These are phyloP conservation scores for Campaea margaritaria DNA, from an alignment of 2,888 invertebrate species.

Conservation along the genomic window DNA sequence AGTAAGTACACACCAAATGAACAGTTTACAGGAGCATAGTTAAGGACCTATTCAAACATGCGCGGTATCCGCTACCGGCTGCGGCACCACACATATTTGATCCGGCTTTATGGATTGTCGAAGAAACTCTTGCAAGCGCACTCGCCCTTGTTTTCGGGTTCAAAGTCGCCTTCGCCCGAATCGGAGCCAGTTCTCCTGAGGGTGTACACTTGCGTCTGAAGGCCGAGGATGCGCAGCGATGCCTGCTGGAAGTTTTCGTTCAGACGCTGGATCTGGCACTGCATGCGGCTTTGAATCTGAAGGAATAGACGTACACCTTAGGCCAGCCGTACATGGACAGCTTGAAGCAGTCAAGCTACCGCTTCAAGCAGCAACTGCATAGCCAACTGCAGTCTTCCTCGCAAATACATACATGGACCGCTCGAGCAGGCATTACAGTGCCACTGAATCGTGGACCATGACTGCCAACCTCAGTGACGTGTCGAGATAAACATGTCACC, in stretches of 20 bases:
- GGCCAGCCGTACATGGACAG: too few relatives aligned
- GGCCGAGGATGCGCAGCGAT: conserved; percentile 86
- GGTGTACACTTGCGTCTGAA: conserved; percentile 88
- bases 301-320: neutral
- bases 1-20: too few relatives aligned
- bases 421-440: too few relatives aligned
- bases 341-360: neutral
- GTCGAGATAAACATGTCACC: too few relatives aligned
- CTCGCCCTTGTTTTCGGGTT: conserved; percentile 52
- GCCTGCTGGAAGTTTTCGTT: conserved; percentile 90
- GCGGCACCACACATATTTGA: too few relatives aligned
- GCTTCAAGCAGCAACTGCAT: neutral
- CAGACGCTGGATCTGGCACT: conserved; percentile 88
- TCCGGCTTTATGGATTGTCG: conserved; percentile 40
- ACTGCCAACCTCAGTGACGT: too few relatives aligned
- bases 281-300: conserved; percentile 88
- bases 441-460: too few relatives aligned
- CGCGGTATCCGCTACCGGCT: too few relatives aligned
- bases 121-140: conserved; percentile 74
- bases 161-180: conserved; percentile 65
- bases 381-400: too few relatives aligned
- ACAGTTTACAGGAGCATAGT: too few relatives aligned
- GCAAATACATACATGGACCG: too few relatives aligned
- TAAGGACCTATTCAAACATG: too few relatives aligned
- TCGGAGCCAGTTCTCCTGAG: conserved; percentile 78